phyloP scores from a whole-genome alignment of 2,888 invertebrate species.

The Bimastos eiseni region DNA sequence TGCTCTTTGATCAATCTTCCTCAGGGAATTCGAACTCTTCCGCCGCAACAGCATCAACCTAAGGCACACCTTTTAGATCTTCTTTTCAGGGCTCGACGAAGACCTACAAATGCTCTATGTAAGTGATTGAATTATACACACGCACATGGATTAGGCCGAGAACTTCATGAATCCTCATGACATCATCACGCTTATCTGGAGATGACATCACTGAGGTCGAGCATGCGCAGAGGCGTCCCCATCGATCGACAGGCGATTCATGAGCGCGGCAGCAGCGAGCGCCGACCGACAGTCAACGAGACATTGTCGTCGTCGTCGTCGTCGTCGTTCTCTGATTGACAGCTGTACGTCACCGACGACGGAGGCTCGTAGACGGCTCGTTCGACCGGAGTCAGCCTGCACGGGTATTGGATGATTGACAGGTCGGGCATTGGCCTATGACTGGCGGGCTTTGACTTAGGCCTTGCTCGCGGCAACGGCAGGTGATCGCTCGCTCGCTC shows the following conservation, averaged over 20 bases:
- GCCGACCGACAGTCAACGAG: not conserved
- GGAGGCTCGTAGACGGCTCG: slow-evolving; percentile 3
- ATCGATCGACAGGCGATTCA: not conserved
- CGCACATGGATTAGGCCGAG: not conserved
- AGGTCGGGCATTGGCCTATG: slow-evolving; percentile 15
- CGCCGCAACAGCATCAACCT: too few species aligned
- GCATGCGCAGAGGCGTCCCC: slow-evolving; percentile 6
- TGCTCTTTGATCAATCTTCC: too few species aligned
- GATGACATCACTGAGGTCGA: not conserved
- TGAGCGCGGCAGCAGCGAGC: not conserved
- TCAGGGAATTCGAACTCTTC: too few species aligned
- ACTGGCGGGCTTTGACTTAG: slow-evolving; percentile 24
- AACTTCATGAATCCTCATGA: not conserved
- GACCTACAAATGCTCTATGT: not conserved
- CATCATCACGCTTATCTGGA: not conserved
- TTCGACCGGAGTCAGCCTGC: not conserved
- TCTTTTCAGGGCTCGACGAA: too few species aligned
- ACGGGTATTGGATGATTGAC: not conserved
- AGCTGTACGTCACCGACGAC: slow-evolving; percentile 13
- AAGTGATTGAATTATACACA: not conserved
- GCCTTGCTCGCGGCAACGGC: not conserved
- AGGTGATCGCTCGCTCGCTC: slow-evolving; percentile 3
- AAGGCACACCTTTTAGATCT: too few species aligned
- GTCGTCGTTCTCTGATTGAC: not conserved
- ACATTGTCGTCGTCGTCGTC: not conserved